phyloP scores from a whole-genome alignment of 2,888 invertebrate genomes.

The Nebria brevicollis region DNA sequence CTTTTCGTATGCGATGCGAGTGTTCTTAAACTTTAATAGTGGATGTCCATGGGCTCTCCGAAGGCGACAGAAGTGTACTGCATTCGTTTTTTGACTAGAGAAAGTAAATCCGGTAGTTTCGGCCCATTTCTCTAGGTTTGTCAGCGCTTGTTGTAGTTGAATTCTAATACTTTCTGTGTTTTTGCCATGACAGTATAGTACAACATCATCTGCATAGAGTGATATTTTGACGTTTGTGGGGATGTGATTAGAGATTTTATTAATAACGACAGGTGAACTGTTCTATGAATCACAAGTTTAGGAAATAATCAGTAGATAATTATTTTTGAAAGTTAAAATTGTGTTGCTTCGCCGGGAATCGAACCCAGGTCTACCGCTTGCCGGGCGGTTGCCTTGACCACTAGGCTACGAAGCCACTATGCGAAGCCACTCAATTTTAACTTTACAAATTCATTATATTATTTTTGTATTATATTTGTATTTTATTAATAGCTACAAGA shows the following conservation, averaged over 20 bases:
- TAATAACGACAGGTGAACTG: too few species aligned
- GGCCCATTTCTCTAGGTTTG: slow-evolving; percentile 10
- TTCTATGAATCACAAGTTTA: too few species aligned
- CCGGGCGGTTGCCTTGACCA: too few species aligned
- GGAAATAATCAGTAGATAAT: too few species aligned
- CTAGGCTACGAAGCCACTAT: too few species aligned
- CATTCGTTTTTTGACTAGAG: slow-evolving; percentile 8
- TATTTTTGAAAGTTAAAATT: too few species aligned
- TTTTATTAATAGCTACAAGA: neutral
- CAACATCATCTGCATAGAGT: slow-evolving; percentile 2
- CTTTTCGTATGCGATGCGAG: neutral
- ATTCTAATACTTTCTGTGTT: neutral
- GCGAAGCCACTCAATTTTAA: too few species aligned
- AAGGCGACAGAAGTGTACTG: slow-evolving; percentile 10
- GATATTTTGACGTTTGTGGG: neutral
- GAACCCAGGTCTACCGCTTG: too few species aligned
- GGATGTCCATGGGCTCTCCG: neutral
- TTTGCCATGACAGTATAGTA: slow-evolving; percentile 1
- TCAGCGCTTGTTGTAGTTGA: neutral
- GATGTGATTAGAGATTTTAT: neutral
- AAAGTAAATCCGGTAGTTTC: slow-evolving; percentile 2
- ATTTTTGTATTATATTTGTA: too few species aligned
- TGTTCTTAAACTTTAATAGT: neutral
- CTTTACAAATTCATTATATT: too few species aligned
- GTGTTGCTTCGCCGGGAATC: too few species aligned